Evolutionary conservation across 2,888 invertebrate species (phyloP).

Genomic region (Gibbula magus): DNA sequence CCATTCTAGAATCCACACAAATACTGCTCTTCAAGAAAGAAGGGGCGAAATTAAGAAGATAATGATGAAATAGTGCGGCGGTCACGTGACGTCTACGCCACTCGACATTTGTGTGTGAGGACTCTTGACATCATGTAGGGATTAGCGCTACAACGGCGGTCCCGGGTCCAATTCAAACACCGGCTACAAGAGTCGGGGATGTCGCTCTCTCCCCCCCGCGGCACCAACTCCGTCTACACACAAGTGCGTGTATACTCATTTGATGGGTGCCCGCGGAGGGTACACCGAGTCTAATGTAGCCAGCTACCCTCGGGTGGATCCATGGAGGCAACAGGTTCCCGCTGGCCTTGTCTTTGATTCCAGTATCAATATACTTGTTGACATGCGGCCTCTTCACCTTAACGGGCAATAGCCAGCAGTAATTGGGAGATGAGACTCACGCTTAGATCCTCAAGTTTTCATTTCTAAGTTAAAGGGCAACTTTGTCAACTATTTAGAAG

Average conservation of each 20-base stretch:
- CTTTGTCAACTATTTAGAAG: too few relatives aligned
- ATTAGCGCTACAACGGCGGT: neutral
- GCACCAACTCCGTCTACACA: neutral
- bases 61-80: conserved; percentile 37
- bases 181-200: neutral
- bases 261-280: neutral
- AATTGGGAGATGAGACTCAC: too few relatives aligned
- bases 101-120: conserved; percentile 31
- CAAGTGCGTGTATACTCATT: conserved; percentile 2
- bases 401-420: too few relatives aligned
- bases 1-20: conserved; percentile 32
- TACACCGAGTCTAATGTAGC: too few relatives aligned
- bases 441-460: too few relatives aligned
- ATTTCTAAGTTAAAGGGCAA: too few relatives aligned
- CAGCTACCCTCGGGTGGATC: too few relatives aligned
- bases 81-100: conserved; percentile 37
- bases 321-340: too few relatives aligned
- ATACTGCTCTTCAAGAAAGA: conserved; percentile 31
- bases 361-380: too few relatives aligned
- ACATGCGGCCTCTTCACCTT: too few relatives aligned
- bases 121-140: conserved; percentile 16
- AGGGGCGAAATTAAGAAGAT: conserved; percentile 37
- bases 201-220: neutral
- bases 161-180: conserved; percentile 3
- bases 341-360: too few relatives aligned